A percentile compares a stretch with the other conserved stretches of the same genome.
Evolutionary conservation across 2,797 vertebrate species (phyloP).

Genomic region (Cygnus olor): DNA sequence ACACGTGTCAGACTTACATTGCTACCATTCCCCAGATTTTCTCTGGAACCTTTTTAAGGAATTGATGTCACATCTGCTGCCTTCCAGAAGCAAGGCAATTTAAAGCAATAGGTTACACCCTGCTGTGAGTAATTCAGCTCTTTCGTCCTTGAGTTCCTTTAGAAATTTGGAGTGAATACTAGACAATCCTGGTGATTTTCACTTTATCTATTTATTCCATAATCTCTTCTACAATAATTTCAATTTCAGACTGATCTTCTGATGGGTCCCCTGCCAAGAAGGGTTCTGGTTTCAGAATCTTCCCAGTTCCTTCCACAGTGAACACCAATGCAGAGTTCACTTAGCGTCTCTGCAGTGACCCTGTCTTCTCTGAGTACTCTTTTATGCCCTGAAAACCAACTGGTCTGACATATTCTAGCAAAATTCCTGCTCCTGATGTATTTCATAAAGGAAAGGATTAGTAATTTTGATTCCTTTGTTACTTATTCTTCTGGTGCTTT

Average conservation of each 20-base stretch:
- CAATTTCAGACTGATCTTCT: conserved; percentile 40
- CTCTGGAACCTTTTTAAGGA: not conserved
- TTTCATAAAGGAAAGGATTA: conserved; percentile 25
- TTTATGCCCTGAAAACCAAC: conserved; percentile 8
- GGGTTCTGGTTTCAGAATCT: conserved; percentile 15
- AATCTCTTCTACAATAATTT: conserved; percentile 36
- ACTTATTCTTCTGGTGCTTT: conserved; percentile 17
- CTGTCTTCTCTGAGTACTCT: conserved; percentile 16
- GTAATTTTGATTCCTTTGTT: conserved; percentile 43
- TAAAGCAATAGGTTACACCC: conserved; percentile 33
- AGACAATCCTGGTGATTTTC: conserved; percentile 10
- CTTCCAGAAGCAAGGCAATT: conserved; percentile 47
- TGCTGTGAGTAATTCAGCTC: conserved; percentile 44
- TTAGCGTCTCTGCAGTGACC: not conserved
- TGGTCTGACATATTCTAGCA: not conserved
- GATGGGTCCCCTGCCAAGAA: not conserved
- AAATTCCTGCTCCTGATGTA: not conserved
- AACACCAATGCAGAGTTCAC: not conserved
- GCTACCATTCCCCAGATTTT: not conserved
- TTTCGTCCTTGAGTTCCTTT: conserved; percentile 23
- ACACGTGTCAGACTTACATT: not conserved
- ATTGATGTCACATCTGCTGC: not conserved
- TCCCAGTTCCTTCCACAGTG: not conserved
- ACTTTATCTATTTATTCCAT: conserved; percentile 35
- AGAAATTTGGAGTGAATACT: conserved; percentile 32